A percentile compares a stretch with the other conserved stretches of the same genome.
phyloP scores from a whole-genome alignment of 2,797 vertebrate species.

The Gobio occitaniae region DNA sequence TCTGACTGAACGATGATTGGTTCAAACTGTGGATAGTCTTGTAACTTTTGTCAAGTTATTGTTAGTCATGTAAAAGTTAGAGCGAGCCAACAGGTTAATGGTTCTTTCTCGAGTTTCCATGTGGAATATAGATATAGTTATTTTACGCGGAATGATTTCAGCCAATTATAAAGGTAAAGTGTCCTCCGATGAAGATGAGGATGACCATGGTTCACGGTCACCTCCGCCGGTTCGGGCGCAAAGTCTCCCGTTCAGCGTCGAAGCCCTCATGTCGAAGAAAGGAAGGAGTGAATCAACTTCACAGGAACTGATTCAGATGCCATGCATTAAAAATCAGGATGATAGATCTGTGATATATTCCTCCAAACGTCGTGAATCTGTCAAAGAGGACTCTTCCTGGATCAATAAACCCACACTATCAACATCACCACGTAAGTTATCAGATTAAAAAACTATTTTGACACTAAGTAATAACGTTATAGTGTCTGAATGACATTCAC shows the following conservation, averaged over 20 bases:
- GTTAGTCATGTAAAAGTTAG: slow-evolving; percentile 51
- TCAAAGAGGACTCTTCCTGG: slow-evolving; percentile 79
- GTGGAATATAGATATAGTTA: slow-evolving; percentile 26
- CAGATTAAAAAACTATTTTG: neutral
- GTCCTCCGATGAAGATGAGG: slow-evolving; percentile 79
- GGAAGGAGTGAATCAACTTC: slow-evolving; percentile 62
- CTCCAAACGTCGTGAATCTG: slow-evolving; percentile 76
- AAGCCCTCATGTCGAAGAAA: slow-evolving; percentile 91
- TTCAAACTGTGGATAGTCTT: slow-evolving; percentile 65
- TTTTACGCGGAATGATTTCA: slow-evolving; percentile 62
- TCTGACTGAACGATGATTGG: slow-evolving; percentile 70
- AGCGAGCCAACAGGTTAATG: slow-evolving; percentile 28
- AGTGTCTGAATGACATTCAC: too few species aligned
- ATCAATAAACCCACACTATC: slow-evolving; percentile 76
- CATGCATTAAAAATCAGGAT: neutral
- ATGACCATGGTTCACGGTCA: slow-evolving; percentile 62
- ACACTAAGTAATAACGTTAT: too few species aligned
- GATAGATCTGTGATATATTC: slow-evolving; percentile 9
- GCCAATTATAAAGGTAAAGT: slow-evolving; percentile 77
- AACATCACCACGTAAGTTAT: slow-evolving; percentile 67
- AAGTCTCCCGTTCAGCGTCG: slow-evolving; percentile 90
- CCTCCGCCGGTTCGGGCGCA: slow-evolving; percentile 78
- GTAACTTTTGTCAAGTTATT: slow-evolving; percentile 63
- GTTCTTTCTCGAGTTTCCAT: slow-evolving; percentile 46
- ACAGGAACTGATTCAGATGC: neutral